phyloP scores from a whole-genome alignment of 2,797 vertebrate species.

The Eupleurogrammus muticus region DNA sequence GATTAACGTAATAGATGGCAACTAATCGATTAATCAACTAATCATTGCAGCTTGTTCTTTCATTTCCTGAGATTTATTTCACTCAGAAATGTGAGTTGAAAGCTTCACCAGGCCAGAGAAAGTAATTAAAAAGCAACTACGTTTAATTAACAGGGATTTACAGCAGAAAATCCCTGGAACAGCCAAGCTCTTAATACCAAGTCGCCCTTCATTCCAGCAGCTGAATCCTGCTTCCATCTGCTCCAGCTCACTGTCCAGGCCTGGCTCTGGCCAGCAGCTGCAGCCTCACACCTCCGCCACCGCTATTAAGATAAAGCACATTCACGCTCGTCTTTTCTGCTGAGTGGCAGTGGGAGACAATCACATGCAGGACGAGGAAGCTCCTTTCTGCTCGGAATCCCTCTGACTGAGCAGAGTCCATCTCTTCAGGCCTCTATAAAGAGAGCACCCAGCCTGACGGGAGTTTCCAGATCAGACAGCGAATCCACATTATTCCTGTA shows the following conservation, averaged over 20 bases:
- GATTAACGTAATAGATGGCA: too few species aligned
- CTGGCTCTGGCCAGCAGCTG: slow-evolving; percentile 38
- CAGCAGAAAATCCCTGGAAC: slow-evolving; percentile 76
- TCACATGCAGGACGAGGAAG: slow-evolving; percentile 13
- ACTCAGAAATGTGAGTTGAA: slow-evolving; percentile 7
- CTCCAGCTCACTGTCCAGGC: slow-evolving; percentile 24
- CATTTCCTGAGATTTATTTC: slow-evolving; percentile 52
- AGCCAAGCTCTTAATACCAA: slow-evolving; percentile 74
- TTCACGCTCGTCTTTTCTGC: too few species aligned
- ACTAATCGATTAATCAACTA: too few species aligned
- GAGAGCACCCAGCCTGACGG: slow-evolving; percentile 64
- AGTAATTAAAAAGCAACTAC: slow-evolving; percentile 59
- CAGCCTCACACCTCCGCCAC: slow-evolving; percentile 46
- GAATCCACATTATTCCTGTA: slow-evolving; percentile 71
- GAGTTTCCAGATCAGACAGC: slow-evolving; percentile 67
- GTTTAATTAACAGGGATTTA: slow-evolving; percentile 78
- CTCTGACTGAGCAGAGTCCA: slow-evolving; percentile 64
- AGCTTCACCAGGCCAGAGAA: slow-evolving; percentile 8
- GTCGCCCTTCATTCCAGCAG: slow-evolving; percentile 66
- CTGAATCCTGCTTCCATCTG: slow-evolving; percentile 79
- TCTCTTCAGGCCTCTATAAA: slow-evolving; percentile 61
- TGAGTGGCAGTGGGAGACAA: too few species aligned
- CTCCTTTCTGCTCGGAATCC: slow-evolving; percentile 61
- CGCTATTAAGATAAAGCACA: too few species aligned
- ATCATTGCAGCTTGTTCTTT: too few species aligned